Evolutionary conservation across 2,888 invertebrate genomes (phyloP), one percentile per base, ranked within the genome.

Genomic region (Drosophila colorata): DNA sequence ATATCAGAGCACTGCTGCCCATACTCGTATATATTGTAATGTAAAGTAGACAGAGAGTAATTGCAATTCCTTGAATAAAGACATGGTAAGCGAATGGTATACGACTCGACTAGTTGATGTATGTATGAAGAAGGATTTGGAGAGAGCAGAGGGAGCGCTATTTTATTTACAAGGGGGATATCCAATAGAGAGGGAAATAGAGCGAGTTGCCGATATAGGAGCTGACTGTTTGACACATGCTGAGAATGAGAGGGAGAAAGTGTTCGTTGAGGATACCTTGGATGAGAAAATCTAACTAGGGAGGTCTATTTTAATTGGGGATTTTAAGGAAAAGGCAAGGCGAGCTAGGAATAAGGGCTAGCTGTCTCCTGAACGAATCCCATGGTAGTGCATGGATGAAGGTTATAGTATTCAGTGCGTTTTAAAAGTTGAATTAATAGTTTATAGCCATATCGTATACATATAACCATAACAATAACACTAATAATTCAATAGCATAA

Each of bases 11-110:
- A 31, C 43, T 60, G 44, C 64, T 25, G 40, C 47, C 25, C 59
- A 28, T 8, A 33, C 40, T 49, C 53, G 13, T 61, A 49, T 35
- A 56, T 31, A 55, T 55, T 25, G 75, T 67, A 75, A 67, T 55
- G 65, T 58, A 82, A 82, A 57, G 43, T 40, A 74, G 75, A 78
- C 77, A 74, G 74, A 71, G 75, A 84, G 81, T 84, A 87, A 81
- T 76, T 85, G 76, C 78, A 70, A 75, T 65, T 71, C 48, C 64
- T 72, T 57, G 68, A 31, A 44, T 53, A 56, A 74, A 59, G 75
- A 68, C 71, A 71, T 55, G 56, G 33, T 47, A 55, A 68, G 71
- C 68, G 74, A 74, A 74, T 74, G 51, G 63, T 58, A 46, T 31
- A 48, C 52, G 53, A 52, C 63, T 64, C 11, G 71, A 74, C 68